These are phyloP conservation scores for Burhinus bistriatus DNA, from an alignment of 2,113 vertebrate genomes.

Conservation along the genomic window DNA sequence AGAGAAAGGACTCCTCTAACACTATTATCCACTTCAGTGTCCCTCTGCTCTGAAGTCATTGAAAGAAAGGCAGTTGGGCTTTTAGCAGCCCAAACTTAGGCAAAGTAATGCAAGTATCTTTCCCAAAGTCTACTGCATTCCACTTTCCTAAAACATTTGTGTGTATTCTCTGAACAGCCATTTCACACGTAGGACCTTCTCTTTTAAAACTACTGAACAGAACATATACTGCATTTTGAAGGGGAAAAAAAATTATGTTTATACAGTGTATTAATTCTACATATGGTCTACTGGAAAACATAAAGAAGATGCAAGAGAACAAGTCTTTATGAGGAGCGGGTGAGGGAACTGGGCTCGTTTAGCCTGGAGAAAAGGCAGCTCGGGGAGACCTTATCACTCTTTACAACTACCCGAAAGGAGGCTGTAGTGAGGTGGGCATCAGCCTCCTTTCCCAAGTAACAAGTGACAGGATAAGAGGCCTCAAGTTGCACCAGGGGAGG, in stretches of 20 bases:
- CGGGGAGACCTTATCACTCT: too few species aligned
- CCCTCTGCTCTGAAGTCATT: not conserved
- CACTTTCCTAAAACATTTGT: not conserved
- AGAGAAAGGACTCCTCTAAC: not conserved
- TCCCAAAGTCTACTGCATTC: not conserved
- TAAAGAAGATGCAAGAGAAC: not conserved
- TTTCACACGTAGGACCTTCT: not conserved
- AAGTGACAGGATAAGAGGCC: too few species aligned
- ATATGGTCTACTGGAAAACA: not conserved
- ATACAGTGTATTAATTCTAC: not conserved
- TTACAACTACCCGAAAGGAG: too few species aligned
- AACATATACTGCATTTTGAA: not conserved
- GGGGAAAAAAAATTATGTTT: not conserved
- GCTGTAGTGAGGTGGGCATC: too few species aligned
- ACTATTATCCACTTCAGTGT: not conserved
- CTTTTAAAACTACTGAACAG: not conserved
- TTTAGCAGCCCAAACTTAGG: not conserved
- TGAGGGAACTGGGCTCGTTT: not conserved
- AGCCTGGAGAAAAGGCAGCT: not conserved
- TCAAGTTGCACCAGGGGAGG: too few species aligned
- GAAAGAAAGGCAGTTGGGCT: not conserved
- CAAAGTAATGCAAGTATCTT: not conserved
- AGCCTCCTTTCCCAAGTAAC: too few species aligned
- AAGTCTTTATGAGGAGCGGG: not conserved
- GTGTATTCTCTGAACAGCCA: not conserved